Conservation (phyloP, 2,888 invertebrate genomes). For the Ganaspis brasiliensis region DNA sequence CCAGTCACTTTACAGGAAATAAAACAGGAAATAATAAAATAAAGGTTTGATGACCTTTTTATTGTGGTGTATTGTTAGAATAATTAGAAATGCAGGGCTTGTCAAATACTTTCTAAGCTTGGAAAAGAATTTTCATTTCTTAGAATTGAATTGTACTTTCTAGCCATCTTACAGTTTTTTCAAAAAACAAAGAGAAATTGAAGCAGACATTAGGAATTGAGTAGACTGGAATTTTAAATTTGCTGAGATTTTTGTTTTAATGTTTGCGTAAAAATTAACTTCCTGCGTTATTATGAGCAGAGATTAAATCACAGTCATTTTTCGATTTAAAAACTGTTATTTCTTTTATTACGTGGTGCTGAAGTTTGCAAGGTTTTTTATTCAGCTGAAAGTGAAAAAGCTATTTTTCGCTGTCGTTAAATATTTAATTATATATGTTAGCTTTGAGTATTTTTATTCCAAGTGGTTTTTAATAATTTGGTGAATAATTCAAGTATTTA, state of each 20-base stretch:
- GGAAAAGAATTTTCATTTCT: background rate
- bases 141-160: background rate
- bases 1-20: background rate
- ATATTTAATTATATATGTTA: no score
- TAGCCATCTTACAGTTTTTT: conserved; percentile 5
- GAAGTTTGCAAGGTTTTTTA: no score
- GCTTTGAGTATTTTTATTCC: no score
- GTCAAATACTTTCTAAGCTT: background rate
- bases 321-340: background rate
- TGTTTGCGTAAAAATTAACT: background rate
- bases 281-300: conserved; percentile 1
- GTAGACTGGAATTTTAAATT: background rate
- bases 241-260: background rate
- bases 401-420: no score
- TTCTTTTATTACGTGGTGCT: background rate
- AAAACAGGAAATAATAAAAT: background rate
- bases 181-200: no score
- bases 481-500: no score
- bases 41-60: conserved; percentile 23
- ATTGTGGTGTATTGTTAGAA: conserved; percentile 9
- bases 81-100: conserved; percentile 16
- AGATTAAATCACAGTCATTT: background rate
- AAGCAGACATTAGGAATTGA: no score
- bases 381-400: no score
- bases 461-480: no score